Conservation (phyloP, 2,797 vertebrate genomes). For the Emydoidea blandingii region DNA sequence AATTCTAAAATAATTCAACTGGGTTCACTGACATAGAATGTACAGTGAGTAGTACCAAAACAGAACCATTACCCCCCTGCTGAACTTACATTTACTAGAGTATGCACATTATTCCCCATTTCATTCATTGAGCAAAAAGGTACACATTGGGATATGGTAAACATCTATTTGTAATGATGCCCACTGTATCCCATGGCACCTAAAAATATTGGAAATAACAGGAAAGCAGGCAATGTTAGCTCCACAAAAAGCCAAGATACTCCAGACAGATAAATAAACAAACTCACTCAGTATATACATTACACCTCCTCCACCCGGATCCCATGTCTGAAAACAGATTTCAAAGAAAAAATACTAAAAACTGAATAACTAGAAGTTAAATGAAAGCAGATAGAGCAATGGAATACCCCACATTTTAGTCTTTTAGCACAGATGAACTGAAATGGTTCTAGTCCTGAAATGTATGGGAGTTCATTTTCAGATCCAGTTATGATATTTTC, state of each 20-base stretch:
- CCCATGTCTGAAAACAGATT: neutral
- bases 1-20: conserved; percentile 35
- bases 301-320: neutral
- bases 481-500: neutral
- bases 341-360: neutral
- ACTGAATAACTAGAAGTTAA: neutral
- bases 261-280: neutral
- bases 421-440: neutral
- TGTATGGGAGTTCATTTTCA: neutral
- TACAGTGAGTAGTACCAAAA: neutral
- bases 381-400: neutral
- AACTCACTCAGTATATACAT: neutral
- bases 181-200: neutral
- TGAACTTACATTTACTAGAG: neutral
- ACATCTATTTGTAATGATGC: neutral
- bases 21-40: neutral
- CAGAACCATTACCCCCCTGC: neutral
- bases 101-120: neutral
- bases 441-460: neutral
- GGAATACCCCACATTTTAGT: neutral
- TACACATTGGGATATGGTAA: neutral
- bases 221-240: neutral
- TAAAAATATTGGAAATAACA: neutral
- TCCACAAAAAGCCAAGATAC: neutral
- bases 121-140: neutral